Percentiles rank a stretch among this genome's conserved stretches.
phyloP scores from a whole-genome alignment of 2,888 invertebrate genomes.

The Spodoptera exigua region DNA sequence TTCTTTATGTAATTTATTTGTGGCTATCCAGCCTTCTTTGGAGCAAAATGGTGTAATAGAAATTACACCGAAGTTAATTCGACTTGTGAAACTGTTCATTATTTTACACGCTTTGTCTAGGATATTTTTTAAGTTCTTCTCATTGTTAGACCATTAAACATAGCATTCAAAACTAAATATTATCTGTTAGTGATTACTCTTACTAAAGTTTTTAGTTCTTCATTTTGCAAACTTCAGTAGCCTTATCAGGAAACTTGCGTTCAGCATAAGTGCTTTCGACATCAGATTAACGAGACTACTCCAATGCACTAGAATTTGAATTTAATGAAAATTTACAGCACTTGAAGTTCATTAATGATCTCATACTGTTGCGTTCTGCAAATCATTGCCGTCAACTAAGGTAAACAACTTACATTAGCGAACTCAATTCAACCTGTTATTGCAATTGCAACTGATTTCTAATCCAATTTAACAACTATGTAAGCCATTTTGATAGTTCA shows the following conservation, averaged over 20 bases:
- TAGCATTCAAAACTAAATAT: no score
- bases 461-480: constrained; percentile 44
- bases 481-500: constrained; percentile 41
- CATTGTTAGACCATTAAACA: no score
- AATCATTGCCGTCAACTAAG: constrained; percentile 39
- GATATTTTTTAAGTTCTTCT: background rate
- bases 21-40: constrained; percentile 41
- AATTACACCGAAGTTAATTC: constrained; percentile 6
- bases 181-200: no score
- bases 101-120: background rate
- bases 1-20: constrained; percentile 65
- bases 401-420: constrained; percentile 35
- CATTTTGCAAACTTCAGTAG: no score
- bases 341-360: constrained; percentile 30
- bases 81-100: constrained; percentile 6
- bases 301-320: background rate
- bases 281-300: no score
- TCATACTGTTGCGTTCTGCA: constrained; percentile 20
- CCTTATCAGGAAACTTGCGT: no score
- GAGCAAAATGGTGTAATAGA: constrained; percentile 9
- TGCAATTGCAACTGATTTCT: constrained; percentile 49
- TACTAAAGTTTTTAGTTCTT: no score
- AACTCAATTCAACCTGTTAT: constrained; percentile 51
- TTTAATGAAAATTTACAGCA: constrained; percentile 14
- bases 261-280: no score